phyloP scores from a whole-genome alignment of 2,797 vertebrate genomes.

The Naso thynnoides region DNA sequence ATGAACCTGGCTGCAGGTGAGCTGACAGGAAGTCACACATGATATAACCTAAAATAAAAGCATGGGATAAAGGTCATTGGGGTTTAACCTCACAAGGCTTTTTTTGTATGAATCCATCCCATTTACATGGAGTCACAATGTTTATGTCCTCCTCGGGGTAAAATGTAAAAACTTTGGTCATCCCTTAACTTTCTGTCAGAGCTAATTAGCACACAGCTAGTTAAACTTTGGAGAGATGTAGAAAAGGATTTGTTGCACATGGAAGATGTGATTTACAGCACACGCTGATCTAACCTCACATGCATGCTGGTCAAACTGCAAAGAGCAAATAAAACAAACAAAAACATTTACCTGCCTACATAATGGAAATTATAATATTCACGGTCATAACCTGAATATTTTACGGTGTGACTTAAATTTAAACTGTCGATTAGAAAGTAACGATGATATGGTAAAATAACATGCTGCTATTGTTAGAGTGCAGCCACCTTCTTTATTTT shows the following conservation, averaged over 20 bases:
- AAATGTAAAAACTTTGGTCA: background rate
- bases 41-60: too few species aligned
- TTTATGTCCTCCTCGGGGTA: background rate
- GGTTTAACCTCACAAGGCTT: too few species aligned
- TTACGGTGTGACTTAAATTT: background rate
- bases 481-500: constrained; percentile 13
- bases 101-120: too few species aligned
- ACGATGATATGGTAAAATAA: too few species aligned
- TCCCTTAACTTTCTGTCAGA: background rate
- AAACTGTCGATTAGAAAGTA: background rate
- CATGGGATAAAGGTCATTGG: too few species aligned
- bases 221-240: background rate
- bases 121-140: too few species aligned
- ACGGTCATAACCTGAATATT: background rate
- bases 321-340: too few species aligned
- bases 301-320: background rate
- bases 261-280: background rate
- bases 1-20: too few species aligned
- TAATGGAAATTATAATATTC: background rate
- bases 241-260: background rate
- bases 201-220: background rate
- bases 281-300: background rate
- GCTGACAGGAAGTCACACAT: too few species aligned
- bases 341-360: background rate
- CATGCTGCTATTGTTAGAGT: background rate